Percentiles rank a stretch among this genome's conserved stretches.
phyloP scores from a whole-genome alignment of 2,113 vertebrate genomes.

The Aplodontia rufa region DNA sequence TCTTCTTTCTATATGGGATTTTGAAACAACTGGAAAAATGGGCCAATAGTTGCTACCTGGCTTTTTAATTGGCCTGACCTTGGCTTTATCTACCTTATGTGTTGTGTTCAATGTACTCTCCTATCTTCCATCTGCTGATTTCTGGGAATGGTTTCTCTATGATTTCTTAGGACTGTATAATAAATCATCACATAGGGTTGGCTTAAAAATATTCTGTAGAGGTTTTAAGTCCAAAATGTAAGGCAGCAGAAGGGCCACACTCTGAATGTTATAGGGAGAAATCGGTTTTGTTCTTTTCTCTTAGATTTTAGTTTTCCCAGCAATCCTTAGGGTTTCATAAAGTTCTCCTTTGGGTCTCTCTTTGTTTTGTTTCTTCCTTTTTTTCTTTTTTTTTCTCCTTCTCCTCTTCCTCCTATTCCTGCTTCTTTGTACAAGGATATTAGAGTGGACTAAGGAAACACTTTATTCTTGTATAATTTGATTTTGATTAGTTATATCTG shows the following conservation, averaged over 20 bases:
- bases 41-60: not conserved
- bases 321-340: not conserved
- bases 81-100: not conserved
- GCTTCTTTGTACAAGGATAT: no score
- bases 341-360: not conserved
- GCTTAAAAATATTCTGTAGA: not conserved
- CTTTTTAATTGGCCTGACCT: not conserved
- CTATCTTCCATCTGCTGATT: not conserved
- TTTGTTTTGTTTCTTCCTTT: not conserved
- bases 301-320: not conserved
- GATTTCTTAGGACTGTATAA: not conserved
- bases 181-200: not conserved
- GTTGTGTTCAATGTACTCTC: not conserved
- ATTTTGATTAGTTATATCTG: not conserved
- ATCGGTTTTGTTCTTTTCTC: not conserved
- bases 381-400: not conserved
- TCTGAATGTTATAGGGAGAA: not conserved
- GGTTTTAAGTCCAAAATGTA: not conserved
- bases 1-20: not conserved
- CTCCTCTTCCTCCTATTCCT: no score
- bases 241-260: not conserved
- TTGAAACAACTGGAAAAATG: not conserved
- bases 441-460: not conserved
- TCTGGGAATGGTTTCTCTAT: not conserved
- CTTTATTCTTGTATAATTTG: not conserved